Percentiles rank a stretch among this genome's conserved stretches.
phyloP scores from a whole-genome alignment of 2,113 vertebrate genomes.

The Megaptera novaeangliae region DNA sequence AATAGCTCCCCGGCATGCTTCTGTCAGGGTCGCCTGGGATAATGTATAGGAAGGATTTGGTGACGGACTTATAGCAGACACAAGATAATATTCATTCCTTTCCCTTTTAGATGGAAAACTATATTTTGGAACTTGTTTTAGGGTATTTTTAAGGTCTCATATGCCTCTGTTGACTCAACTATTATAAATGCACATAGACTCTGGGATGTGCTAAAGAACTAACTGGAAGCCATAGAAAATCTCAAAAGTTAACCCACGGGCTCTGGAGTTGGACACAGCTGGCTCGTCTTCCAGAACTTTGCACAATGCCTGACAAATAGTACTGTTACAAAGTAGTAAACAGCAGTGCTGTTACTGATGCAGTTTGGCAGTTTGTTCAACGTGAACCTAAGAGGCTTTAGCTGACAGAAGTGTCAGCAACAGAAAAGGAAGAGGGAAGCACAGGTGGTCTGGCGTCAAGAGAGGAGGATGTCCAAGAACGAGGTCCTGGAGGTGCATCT shows the following conservation, averaged over 20 bases:
- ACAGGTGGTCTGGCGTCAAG: too few relatives aligned
- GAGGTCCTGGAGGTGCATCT: background rate
- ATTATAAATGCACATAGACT: background rate
- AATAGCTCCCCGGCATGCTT: rapidly evolving
- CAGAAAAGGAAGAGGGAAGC: too few relatives aligned
- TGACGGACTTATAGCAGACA: background rate
- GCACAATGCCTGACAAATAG: background rate
- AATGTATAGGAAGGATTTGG: rapidly evolving
- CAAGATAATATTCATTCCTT: background rate
- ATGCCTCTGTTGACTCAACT: background rate
- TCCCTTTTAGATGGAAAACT: background rate
- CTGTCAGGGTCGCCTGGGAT: too few relatives aligned
- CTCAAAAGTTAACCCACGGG: background rate
- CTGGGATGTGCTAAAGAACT: background rate
- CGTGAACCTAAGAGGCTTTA: rapidly evolving
- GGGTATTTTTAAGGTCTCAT: background rate
- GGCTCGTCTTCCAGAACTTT: background rate
- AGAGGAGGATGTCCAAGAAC: rapidly evolving
- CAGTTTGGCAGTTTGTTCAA: background rate
- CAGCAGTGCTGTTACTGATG: rapidly evolving
- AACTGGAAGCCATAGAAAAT: background rate
- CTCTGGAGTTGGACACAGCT: background rate
- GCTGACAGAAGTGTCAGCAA: background rate
- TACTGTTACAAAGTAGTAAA: background rate
- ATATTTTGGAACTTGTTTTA: background rate